Evolutionary conservation across 2,113 vertebrate genomes (phyloP).

Genomic region (Gasterosteus nipponicus): DNA sequence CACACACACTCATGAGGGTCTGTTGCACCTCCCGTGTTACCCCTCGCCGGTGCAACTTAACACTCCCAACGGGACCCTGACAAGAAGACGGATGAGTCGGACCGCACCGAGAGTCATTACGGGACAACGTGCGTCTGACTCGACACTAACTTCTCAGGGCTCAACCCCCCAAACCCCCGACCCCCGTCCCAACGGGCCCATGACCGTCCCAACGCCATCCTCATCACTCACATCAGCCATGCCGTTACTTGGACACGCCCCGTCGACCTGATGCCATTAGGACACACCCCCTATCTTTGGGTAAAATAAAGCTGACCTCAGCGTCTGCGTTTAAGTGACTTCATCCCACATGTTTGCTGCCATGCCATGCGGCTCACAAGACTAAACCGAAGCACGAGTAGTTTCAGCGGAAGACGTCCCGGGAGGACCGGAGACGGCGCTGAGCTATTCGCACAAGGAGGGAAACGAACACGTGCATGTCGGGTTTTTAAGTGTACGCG

Average conservation of each 20-base stretch:
- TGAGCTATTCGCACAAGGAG: not conserved
- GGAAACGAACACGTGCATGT: not conserved
- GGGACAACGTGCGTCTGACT: conserved; percentile 39
- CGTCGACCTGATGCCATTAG: conserved; percentile 40
- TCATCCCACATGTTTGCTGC: conserved; percentile 6
- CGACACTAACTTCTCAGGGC: conserved; percentile 51
- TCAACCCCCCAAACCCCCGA: conserved; percentile 30
- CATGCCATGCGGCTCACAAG: not conserved
- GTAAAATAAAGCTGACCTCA: not conserved
- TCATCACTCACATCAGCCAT: conserved; percentile 66
- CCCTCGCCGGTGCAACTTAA: conserved; percentile 52
- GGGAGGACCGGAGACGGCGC: not conserved
- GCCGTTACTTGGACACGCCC: conserved; percentile 42
- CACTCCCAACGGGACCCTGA: conserved; percentile 60
- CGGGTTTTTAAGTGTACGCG: not conserved
- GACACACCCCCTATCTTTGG: not conserved
- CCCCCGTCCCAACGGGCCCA: conserved; percentile 15
- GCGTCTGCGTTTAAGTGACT: not conserved
- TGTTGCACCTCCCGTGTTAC: conserved; percentile 40
- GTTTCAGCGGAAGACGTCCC: not conserved
- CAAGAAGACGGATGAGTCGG: conserved; percentile 67
- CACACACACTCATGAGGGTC: conserved; percentile 3
- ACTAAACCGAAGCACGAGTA: not conserved
- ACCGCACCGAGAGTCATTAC: conserved; percentile 53
- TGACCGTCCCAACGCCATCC: conserved; percentile 45